A percentile compares a stretch with the other conserved stretches of the same genome.
These are phyloP conservation scores for Emys orbicularis DNA, from an alignment of 2,797 vertebrate species.

Conservation along the genomic window DNA sequence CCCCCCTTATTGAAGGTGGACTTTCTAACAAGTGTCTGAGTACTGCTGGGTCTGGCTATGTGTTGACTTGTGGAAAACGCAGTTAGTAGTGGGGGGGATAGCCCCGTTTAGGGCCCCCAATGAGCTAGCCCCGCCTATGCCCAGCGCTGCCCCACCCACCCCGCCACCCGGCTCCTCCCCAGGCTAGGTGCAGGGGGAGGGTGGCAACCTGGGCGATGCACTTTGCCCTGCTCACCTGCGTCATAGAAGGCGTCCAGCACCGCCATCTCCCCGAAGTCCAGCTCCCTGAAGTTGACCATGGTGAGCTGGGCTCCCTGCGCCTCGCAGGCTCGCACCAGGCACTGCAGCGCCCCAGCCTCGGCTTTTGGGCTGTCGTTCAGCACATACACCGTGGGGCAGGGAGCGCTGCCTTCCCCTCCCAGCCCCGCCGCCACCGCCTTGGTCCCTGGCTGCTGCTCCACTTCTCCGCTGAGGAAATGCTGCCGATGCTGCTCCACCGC, in stretches of 20 bases:
- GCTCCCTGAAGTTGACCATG: conserved; percentile 88
- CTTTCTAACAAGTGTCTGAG: not conserved
- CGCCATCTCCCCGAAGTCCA: conserved; percentile 92
- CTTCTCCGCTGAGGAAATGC: not conserved
- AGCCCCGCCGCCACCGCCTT: conserved; percentile 43
- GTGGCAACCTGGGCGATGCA: not conserved
- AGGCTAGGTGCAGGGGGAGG: too few species aligned
- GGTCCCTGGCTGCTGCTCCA: not conserved
- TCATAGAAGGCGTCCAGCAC: conserved; percentile 94
- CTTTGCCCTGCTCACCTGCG: conserved; percentile 84
- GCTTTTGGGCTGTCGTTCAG: conserved; percentile 87
- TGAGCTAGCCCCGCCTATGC: too few species aligned
- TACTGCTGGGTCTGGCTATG: not conserved
- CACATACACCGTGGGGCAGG: conserved; percentile 86
- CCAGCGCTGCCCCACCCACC: too few species aligned
- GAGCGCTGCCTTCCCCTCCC: conserved; percentile 43
- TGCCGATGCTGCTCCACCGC: not conserved
- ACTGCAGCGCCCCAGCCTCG: conserved; percentile 81
- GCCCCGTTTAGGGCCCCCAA: too few species aligned
- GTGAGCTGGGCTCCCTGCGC: conserved; percentile 89
- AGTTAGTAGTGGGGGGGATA: not conserved
- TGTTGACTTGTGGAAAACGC: not conserved
- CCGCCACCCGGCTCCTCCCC: too few species aligned
- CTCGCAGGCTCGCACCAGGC: conserved; percentile 91
- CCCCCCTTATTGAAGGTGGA: too few species aligned